These are phyloP conservation scores for Sclerodermus sp. DNA, from an alignment of 2,888 invertebrate species.

Conservation along the genomic window DNA sequence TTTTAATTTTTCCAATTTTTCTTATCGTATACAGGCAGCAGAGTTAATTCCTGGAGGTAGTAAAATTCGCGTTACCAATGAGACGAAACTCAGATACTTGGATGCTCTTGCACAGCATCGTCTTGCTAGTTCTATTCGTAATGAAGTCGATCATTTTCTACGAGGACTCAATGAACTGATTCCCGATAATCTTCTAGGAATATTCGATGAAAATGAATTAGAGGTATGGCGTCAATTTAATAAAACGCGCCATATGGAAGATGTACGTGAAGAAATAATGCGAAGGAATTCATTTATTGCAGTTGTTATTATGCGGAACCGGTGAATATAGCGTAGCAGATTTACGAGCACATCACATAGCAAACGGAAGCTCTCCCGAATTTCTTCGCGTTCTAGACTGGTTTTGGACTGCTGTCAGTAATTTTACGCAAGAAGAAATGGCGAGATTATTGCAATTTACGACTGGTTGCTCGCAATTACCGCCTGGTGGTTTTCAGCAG, in stretches of 20 bases:
- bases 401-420: conserved; percentile 89
- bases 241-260: neutral
- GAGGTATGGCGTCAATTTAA: conserved; percentile 66
- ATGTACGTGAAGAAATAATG: no score
- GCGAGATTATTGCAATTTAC: conserved; percentile 90
- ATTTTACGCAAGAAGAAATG: conserved; percentile 91
- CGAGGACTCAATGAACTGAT: conserved; percentile 89
- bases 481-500: conserved; percentile 87
- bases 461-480: conserved; percentile 90
- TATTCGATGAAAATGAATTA: conserved; percentile 94
- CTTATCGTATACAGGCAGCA: conserved; percentile 65
- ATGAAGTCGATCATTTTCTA: conserved; percentile 85
- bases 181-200: conserved; percentile 88
- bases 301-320: conserved; percentile 90
- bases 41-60: conserved; percentile 85
- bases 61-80: conserved; percentile 73
- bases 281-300: no score
- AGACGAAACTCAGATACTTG: conserved; percentile 79
- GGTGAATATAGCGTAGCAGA: conserved; percentile 89
- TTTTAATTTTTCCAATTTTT: no score
- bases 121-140: conserved; percentile 77
- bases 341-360: conserved; percentile 85
- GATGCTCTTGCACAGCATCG: conserved; percentile 89
- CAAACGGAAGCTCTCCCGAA: conserved; percentile 78
- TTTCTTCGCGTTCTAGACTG: conserved; percentile 84